Evolutionary conservation across 2,113 vertebrate species (phyloP), one percentile per base, ranked within the genome.

Genomic region (Hippoglossus stenolepis): DNA sequence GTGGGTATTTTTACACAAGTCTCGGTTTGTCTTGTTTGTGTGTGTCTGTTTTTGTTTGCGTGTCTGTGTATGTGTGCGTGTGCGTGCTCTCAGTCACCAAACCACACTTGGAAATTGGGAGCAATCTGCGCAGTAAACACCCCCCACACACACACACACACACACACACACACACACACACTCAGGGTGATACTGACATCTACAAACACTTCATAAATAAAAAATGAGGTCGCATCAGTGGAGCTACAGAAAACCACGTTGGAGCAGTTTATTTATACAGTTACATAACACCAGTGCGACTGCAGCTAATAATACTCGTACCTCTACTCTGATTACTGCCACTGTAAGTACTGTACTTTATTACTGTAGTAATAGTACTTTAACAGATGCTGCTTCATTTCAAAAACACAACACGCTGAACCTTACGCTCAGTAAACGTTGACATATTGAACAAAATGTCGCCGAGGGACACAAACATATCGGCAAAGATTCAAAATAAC

Each of bases 121-220:
- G 83, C 85, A 87, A 75, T 89, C 80, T 85, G 89, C 73, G 82
- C 86, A 69, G 80, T 75, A 67, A 85, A 82, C 80, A 81, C 70
- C 82, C 75, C 90, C 77, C 77, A 24, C 49, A 67, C 60, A 66
- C 35, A 77, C 60, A 10, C 75, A 31, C 53, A 21, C 20, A 56
- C 53, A 11, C 20, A 53, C 73, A 43, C 79, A 51, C 65, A 74
- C 58, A 79, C 67, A 51, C 65, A 53, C 65, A 58, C 73, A 73
- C 28, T 0, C 28, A 28, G 28, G 28, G 28, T 28, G 7, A 35
- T 8, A 8, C 31, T 35, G 7, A 35, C 59, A 76, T 65, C 68
- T 54, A 82, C 70, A 85, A 62, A 73, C 0, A 35, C 71, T 63
- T 85, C 69, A 79, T 77, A 75, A 84, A 86, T 77, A 86, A 69